Evolutionary conservation across 2,113 vertebrate species (phyloP).

Genomic region (Leptocoma aspasia): DNA sequence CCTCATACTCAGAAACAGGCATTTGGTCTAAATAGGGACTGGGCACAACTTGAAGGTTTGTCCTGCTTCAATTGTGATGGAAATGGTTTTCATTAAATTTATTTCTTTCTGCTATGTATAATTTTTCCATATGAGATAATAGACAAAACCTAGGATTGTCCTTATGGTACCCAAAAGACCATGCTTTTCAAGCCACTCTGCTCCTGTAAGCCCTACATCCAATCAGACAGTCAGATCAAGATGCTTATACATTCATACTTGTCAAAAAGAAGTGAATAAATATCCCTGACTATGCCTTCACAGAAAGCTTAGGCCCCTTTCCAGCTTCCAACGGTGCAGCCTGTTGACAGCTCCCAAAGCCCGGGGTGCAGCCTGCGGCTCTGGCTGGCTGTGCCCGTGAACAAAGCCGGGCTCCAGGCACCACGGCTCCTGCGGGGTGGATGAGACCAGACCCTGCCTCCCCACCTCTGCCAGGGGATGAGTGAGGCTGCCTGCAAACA

Average conservation of each 20-base stretch:
- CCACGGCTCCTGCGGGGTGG: accelerated
- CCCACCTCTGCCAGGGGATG: accelerated
- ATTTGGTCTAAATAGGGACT: background rate
- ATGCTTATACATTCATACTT: background rate
- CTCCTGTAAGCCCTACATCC: background rate
- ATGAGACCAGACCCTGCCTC: background rate
- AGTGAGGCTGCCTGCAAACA: background rate
- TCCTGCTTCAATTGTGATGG: background rate
- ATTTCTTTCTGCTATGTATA: background rate
- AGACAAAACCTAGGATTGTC: background rate
- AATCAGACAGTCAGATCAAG: background rate
- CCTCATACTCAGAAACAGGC: background rate
- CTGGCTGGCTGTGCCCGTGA: background rate
- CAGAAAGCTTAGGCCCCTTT: background rate
- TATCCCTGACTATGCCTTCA: background rate
- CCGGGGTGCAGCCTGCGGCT: background rate
- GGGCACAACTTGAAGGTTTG: background rate
- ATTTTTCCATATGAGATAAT: background rate
- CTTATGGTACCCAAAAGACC: background rate
- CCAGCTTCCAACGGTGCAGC: background rate
- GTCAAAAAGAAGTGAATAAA: background rate
- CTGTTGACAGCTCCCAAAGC: background rate
- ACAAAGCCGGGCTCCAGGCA: background rate
- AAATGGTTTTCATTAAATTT: background rate
- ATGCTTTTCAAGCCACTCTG: background rate